A percentile compares a stretch with the other conserved stretches of the same genome.
These are phyloP conservation scores for Polydrusus tereticollis DNA, from an alignment of 2,888 invertebrate species.

Conservation along the genomic window DNA sequence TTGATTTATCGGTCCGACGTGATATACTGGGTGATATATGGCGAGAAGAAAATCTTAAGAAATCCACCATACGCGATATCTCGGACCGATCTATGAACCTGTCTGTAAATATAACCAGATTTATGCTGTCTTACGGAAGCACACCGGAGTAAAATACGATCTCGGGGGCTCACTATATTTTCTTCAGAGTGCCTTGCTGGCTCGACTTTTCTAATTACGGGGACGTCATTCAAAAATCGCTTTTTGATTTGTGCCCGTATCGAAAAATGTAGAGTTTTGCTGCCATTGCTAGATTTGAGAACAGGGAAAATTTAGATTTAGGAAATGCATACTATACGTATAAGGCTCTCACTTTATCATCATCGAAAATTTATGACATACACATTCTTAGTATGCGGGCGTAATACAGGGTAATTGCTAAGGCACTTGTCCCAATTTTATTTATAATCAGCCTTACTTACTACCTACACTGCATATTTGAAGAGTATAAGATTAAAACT, in stretches of 20 bases:
- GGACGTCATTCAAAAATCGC: constrained; percentile 57
- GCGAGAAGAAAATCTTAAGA: constrained; percentile 61
- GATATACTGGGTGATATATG: constrained; percentile 67
- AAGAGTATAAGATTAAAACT: no score
- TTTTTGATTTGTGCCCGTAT: constrained; percentile 55
- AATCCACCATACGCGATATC: constrained; percentile 64
- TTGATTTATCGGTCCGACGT: constrained; percentile 67
- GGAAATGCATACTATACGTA: neutral
- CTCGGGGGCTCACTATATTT: constrained; percentile 44
- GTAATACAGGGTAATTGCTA: no score
- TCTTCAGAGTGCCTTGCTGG: constrained; percentile 34
- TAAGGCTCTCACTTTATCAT: neutral
- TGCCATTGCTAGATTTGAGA: neutral
- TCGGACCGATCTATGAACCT: constrained; percentile 65
- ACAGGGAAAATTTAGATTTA: neutral
- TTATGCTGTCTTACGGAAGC: constrained; percentile 59
- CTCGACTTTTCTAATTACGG: constrained; percentile 59
- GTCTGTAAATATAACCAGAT: constrained; percentile 66
- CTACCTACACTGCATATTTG: no score
- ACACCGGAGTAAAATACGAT: constrained; percentile 45
- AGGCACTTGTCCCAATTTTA: no score
- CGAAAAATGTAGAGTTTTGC: constrained; percentile 5
- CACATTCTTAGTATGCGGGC: no score
- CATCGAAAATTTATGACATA: no score
- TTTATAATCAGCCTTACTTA: no score